Base-by-base conservation (phyloP, 2,797 vertebrate genomes). In the Borostomias antarcticus region DNA sequence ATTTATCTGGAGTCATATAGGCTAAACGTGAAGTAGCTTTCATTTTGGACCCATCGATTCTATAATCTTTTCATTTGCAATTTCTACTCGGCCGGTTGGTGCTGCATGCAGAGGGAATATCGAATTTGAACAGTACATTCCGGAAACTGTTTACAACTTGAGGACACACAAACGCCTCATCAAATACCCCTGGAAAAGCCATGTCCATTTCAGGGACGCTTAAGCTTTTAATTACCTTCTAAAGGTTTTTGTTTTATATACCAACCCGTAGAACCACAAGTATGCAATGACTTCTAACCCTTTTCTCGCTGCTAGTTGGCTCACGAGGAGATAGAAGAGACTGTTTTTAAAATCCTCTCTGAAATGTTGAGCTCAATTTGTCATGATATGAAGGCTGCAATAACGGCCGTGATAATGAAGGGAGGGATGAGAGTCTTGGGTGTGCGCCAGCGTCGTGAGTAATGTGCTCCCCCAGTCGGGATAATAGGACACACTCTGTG, bases 401-500 rank as follows among this genome's bases (percentile, higher is more conserved):
- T 70, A 54, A 19, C 17, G 37, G 30, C 30, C 26, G 60, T 64
- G 51, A 60, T 68, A 52, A 71, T 62, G 64, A 77, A 61, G 43
- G 40, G 47, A 70, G 43, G 57, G 58, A 53, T 23, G 61, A 64
- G 68, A 40, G 17, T 58, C 50, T 47, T 76, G 77, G 62, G 70
- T 19, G 4, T 0, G 11, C 64, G 75, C 73, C 75, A 78, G 10
- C 43, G 23, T 48, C 30, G 28, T 75, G 74, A 79, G 69, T 74
- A 78, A 75, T 73, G 63, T 66, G 59, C 28, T 66, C 65, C 29
- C 63, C 71, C 50, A 25, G 59, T 67, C 70, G 74, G 57, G 58
- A 79, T 78, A 84, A 82, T 72, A 74, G 73, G 69, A 76, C 62
- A 72, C 62, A 64, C 58, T 75, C 67, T 72, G 51, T 58, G 54